These are phyloP conservation scores for Agrochola lota DNA, from an alignment of 2,888 invertebrate species.

Conservation along the genomic window DNA sequence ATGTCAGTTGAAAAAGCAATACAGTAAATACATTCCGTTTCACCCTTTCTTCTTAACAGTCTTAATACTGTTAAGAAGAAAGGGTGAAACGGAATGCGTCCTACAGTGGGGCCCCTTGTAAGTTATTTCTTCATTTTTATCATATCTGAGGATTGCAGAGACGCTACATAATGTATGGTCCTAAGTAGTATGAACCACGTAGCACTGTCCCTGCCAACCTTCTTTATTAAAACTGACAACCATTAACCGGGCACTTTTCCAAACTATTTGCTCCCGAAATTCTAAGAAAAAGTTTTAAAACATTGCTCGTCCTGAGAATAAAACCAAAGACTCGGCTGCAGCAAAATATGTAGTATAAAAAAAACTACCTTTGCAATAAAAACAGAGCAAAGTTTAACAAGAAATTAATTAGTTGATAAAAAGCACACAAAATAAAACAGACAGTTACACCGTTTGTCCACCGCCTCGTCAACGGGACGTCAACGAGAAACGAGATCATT, in stretches of 20 bases:
- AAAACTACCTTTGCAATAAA: background rate
- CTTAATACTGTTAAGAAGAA: too few species aligned
- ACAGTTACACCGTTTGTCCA: too few species aligned
- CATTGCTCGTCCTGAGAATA: background rate
- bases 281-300: conserved; percentile 5
- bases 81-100: background rate
- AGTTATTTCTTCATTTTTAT: background rate
- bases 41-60: background rate
- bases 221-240: background rate
- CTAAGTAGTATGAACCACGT: background rate
- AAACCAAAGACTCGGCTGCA: background rate
- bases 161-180: too few species aligned
- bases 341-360: background rate
- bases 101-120: too few species aligned
- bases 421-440: background rate
- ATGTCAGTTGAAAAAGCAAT: background rate
- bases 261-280: background rate
- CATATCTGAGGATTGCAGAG: background rate
- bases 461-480: too few species aligned
- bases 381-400: background rate
- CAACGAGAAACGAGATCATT: too few species aligned
- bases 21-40: too few species aligned
- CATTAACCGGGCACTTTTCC: conserved; percentile 4
- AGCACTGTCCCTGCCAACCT: background rate
- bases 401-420: background rate